Evolutionary conservation across 2,113 vertebrate genomes (phyloP).

Genomic region (Ochotona princeps): DNA sequence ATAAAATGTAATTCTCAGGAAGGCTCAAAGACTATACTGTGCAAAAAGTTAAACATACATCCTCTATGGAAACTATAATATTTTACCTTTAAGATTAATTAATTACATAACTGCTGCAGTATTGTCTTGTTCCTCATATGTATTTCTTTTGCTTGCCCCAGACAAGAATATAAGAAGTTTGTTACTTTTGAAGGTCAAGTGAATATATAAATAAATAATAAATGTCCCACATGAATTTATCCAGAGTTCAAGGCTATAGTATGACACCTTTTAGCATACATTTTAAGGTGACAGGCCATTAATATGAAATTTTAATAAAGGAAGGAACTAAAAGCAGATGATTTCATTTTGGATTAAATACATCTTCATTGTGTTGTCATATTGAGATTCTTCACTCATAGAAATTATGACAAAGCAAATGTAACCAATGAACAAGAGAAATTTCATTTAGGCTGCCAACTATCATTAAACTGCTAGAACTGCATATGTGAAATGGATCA

Average conservation of each 20-base stretch:
- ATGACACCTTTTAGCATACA: slow-evolving; percentile 72
- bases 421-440: slow-evolving; percentile 32
- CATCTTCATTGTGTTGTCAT: slow-evolving; percentile 70
- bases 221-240: slow-evolving; percentile 63
- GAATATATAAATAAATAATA: slow-evolving; percentile 81
- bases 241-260: slow-evolving; percentile 61
- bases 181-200: slow-evolving; percentile 42
- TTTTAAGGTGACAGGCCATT: slow-evolving; percentile 83
- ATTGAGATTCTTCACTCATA: neutral
- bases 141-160: slow-evolving; percentile 34
- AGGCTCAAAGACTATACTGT: neutral
- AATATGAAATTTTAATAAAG: slow-evolving; percentile 85
- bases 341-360: slow-evolving; percentile 81
- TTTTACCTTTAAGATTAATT: neutral
- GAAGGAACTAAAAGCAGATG: slow-evolving; percentile 71
- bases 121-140: neutral
- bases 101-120: neutral
- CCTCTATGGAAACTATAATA: neutral
- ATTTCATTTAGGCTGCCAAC: neutral
- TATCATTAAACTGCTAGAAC: too few species aligned
- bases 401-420: slow-evolving; percentile 44
- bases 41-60: neutral
- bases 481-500: too few species aligned
- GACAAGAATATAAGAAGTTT: slow-evolving; percentile 10
- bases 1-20: neutral